Percentiles rank a stretch among this genome's conserved stretches.
phyloP scores from a whole-genome alignment of 2,113 vertebrate genomes.

The Falcunculus frontatus region DNA sequence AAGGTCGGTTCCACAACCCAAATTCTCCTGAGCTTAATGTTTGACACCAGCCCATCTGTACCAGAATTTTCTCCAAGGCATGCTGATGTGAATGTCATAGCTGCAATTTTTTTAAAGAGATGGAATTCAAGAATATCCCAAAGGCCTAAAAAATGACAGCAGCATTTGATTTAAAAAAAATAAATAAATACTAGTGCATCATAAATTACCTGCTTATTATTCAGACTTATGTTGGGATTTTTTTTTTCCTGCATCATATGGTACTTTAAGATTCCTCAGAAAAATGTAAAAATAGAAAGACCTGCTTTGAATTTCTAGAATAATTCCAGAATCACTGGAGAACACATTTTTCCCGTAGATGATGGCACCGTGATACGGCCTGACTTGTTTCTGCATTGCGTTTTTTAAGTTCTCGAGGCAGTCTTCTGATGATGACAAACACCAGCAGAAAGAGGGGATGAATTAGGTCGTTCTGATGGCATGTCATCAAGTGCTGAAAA shows the following conservation, averaged over 20 bases:
- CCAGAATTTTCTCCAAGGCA: not conserved
- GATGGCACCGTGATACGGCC: not conserved
- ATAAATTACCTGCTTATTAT: not conserved
- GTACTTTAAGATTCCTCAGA: not conserved
- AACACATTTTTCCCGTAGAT: not conserved
- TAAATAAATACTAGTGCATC: not conserved
- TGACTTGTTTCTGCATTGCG: not conserved
- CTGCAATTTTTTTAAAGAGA: not conserved
- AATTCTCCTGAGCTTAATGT: not conserved
- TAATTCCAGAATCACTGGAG: not conserved
- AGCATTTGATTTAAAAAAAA: not conserved
- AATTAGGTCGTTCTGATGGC: not conserved
- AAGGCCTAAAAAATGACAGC: not conserved
- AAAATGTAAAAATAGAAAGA: not conserved
- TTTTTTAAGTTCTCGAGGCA: not conserved
- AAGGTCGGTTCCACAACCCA: not conserved
- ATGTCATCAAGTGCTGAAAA: not conserved
- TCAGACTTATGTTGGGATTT: not conserved
- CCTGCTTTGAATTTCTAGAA: not conserved
- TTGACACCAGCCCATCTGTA: not conserved
- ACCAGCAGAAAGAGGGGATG: not conserved
- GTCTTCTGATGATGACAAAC: not conserved
- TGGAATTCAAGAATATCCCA: not conserved
- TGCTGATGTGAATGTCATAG: not conserved
- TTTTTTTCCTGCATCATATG: not conserved